Percentiles rank a stretch among this genome's conserved stretches.
Conservation (phyloP, 2,797 vertebrate genomes). For the Anguilla pacifica region DNA sequence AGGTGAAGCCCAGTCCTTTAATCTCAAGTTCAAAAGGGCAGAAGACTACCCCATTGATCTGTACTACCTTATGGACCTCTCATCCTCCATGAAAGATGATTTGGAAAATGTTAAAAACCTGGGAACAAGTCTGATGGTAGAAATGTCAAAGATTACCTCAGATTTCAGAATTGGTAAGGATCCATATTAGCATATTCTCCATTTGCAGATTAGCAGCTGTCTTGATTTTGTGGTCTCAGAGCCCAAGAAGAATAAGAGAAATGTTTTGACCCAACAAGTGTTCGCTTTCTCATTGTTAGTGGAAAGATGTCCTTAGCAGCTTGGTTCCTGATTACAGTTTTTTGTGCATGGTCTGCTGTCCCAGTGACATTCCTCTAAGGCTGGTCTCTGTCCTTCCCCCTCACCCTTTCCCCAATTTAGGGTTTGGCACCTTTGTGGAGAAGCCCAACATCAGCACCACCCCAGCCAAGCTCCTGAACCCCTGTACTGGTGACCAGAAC, state of each 20-base stretch:
- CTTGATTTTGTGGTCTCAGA: not conserved
- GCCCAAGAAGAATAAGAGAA: not conserved
- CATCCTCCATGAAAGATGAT: slow-evolving; percentile 98
- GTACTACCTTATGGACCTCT: slow-evolving; percentile 98
- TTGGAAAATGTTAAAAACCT: slow-evolving; percentile 96
- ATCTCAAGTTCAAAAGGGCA: slow-evolving; percentile 91
- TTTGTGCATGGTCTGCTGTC: not conserved
- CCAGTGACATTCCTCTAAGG: not conserved
- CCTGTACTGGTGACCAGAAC: slow-evolving; percentile 87
- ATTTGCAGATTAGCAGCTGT: not conserved
- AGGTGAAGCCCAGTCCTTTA: slow-evolving; percentile 91
- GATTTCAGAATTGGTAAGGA: slow-evolving; percentile 91
- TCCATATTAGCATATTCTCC: not conserved
- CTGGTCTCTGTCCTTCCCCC: no score
- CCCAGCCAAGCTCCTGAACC: slow-evolving; percentile 89
- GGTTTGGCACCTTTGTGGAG: slow-evolving; percentile 97
- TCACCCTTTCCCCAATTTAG: slow-evolving; percentile 58
- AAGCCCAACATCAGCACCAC: slow-evolving; percentile 98
- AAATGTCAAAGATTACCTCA: slow-evolving; percentile 91
- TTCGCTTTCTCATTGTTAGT: no score
- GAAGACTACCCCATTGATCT: slow-evolving; percentile 97
- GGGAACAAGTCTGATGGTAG: slow-evolving; percentile 85
- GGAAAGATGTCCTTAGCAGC: no score
- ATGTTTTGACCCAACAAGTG: not conserved
- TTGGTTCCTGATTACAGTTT: not conserved